These are phyloP conservation scores for Oenanthe melanoleuca DNA, from an alignment of 2,113 vertebrate species.

Conservation along the genomic window DNA sequence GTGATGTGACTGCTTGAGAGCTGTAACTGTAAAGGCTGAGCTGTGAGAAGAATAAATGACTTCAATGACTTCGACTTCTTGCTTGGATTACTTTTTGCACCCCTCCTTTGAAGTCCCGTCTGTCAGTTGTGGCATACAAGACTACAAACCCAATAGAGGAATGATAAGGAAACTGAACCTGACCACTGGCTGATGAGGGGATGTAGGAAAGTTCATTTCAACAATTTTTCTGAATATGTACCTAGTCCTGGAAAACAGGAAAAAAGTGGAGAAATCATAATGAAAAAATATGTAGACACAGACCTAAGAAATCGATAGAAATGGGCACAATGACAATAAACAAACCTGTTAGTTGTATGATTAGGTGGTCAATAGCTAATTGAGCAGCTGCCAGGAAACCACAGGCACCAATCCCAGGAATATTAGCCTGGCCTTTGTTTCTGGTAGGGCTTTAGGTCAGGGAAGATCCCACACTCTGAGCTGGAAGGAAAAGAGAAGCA, in stretches of 20 bases:
- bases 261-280: not conserved
- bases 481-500: not conserved
- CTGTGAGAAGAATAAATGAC: not conserved
- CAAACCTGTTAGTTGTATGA: not conserved
- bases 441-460: not conserved
- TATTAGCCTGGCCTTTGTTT: not conserved
- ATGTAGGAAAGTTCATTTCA: not conserved
- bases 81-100: not conserved
- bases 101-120: not conserved
- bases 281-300: not conserved
- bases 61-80: not conserved
- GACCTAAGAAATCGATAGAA: not conserved
- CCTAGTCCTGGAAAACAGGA: not conserved
- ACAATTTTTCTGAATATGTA: not conserved
- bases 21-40: not conserved
- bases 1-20: not conserved
- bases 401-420: not conserved
- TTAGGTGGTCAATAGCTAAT: not conserved
- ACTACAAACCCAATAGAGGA: not conserved
- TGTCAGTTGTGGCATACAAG: not conserved
- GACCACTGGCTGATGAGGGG: fast-evolving
- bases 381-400: not conserved
- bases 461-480: fast-evolving
- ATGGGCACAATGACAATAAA: not conserved
- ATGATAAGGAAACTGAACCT: not conserved